Evolutionary conservation across 1,140 invertebrate species (phyloP), one percentile per base, ranked within the genome.

Genomic region (Cydia strobilella): DNA sequence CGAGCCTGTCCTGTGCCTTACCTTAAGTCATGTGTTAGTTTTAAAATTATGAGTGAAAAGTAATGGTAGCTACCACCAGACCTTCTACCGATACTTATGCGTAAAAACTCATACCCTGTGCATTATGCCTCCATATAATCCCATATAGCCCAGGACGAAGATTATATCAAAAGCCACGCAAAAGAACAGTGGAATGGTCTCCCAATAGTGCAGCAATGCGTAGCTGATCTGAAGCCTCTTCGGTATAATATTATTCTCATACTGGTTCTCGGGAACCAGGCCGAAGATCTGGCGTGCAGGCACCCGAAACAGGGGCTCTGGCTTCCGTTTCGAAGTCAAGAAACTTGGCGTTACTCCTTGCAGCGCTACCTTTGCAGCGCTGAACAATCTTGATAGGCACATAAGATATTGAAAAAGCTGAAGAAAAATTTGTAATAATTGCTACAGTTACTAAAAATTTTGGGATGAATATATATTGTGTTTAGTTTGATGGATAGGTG

Each of bases 351-450:
- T 59, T 23, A 2, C 18, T 1, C n/a, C 20, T 23, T n/a, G 54
- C 54, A 59, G 54, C 54, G 54, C 54, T 59, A 59, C 54, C n/a
- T n/a, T 59, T 23, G 54, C 9, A 59, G 54, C 54, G 54, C 54
- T 59, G 54, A 23, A 23, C 10, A 59, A 59, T 59, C 20, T 59
- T 9, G 54, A 59, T 23, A 59, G 20, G 12, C 20, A 59, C 54
- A 59, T 59, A 23, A 59, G 23, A 59, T 59, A 10, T 59, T 2
- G 15, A 48, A 54, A 54, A 54, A 54, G 1, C 7, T 12, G 0
- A 54, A 18, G 1, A 10, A 13, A 42, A 42, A 42, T 42, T 10
- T 42, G 25, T 1, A 25, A 42, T 0, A 12, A 42, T 12, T 12
- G 42, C 12, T 48, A 15, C 3, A 51, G 5, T n/a, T 0, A n/a